Base-by-base conservation (phyloP, 2,888 invertebrate species). In the Agriopis leucophaearia region DNA sequence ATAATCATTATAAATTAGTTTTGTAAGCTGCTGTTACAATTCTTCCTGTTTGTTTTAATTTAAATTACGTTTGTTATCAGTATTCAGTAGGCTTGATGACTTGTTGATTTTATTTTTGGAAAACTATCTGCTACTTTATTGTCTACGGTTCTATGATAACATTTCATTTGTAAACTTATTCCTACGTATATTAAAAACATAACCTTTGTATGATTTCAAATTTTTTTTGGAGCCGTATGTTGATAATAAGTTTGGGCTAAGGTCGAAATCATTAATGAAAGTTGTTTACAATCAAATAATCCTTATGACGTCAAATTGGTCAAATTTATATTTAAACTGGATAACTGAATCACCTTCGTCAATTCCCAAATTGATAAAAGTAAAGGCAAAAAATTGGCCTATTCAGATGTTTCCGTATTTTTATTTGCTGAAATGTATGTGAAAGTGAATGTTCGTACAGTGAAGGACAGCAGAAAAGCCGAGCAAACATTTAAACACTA, bases 401-500 rank as follows among this genome's bases (percentile, higher is more conserved):
- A 76, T 73, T 77, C 70, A 57, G 42, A 36, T 82, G 81, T 89
- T 88, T 90, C 90, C 90, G 88, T 85, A 85, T 85, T 27, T 84
- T 77, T 85, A 85, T 88, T 88, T 85, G 86, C 83, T 84, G 82
- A 88, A 87, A 86, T 82, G 64, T 77, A 73, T 76, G 89, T 88
- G 90, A 92, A 92, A 93, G 91, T 88, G 71, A 84, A 60, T 60
- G 47, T 78, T 83, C 72, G 76, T 78, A 75, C 56, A 70, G 73
- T 69, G 87, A 89, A 92, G 91, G 91, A 82, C 84, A 78, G 73
- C 76, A 80, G 80, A 84, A 83, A 84, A 85, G 81, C 81, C 80
- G 75, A 68, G 74, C 72, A 73, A 79, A 78, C 70, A 75, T 72
- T 56, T 63, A 18, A 57, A 66, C 65, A 50, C 67, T 61, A 55